phyloP scores from a whole-genome alignment of 1,140 invertebrate species.

The Drosophila ercepeae region DNA sequence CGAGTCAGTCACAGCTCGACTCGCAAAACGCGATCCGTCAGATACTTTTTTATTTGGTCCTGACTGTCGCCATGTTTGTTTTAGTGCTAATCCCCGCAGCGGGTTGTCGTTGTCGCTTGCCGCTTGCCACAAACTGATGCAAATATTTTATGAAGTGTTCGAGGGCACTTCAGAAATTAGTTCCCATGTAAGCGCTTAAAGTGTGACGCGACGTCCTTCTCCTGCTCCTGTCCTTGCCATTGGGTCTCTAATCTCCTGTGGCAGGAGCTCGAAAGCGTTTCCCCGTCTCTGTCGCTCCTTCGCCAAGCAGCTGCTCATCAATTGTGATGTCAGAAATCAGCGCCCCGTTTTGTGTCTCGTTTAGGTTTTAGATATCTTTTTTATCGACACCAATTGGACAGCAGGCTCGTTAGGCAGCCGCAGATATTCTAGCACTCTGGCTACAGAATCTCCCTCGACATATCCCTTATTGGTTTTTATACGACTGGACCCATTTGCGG shows the following conservation, averaged over 20 bases:
- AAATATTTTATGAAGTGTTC: constrained; percentile 77
- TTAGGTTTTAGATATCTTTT: constrained; percentile 34
- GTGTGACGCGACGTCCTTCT: constrained; percentile 30
- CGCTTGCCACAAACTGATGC: constrained; percentile 72
- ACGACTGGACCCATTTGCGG: constrained; percentile 62
- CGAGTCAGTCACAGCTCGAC: constrained; percentile 61
- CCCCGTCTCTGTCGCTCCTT: constrained; percentile 22
- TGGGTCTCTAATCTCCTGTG: constrained; percentile 54
- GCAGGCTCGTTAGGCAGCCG: constrained; percentile 46
- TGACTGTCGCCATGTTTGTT: constrained; percentile 74
- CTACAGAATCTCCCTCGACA: constrained; percentile 10
- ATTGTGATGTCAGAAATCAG: constrained; percentile 78
- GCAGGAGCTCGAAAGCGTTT: constrained; percentile 62
- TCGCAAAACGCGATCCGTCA: constrained; percentile 60
- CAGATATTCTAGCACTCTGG: constrained; percentile 40
- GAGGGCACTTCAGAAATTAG: constrained; percentile 78
- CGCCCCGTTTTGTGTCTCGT: constrained; percentile 41
- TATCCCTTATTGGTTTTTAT: constrained; percentile 11
- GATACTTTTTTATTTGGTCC: constrained; percentile 26
- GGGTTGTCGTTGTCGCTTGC: constrained; percentile 57
- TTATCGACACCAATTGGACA: constrained; percentile 50
- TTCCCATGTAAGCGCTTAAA: constrained; percentile 82
- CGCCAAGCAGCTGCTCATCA: constrained; percentile 65
- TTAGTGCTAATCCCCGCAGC: constrained; percentile 76
- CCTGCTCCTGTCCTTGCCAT: constrained; percentile 16